A percentile compares a stretch with the other conserved stretches of the same genome.
phyloP scores from a whole-genome alignment of 2,797 vertebrate genomes.

The Anguilla pacifica region DNA sequence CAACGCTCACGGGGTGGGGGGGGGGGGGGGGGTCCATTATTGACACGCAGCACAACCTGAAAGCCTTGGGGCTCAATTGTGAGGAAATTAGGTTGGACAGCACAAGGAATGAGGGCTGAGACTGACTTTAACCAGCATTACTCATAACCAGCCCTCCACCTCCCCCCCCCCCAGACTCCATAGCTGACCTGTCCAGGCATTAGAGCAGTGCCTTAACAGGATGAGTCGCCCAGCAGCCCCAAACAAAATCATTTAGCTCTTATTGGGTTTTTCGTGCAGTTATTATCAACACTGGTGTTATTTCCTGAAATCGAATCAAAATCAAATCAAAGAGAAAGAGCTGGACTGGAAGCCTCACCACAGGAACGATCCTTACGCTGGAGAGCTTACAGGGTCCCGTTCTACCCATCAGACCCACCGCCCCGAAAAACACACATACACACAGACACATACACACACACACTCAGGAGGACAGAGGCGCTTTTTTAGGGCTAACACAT shows the following conservation, averaged over 20 bases:
- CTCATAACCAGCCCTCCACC: not conserved
- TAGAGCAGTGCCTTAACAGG: too few species aligned
- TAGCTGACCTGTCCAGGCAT: too few species aligned
- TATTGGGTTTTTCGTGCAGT: not conserved
- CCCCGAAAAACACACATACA: too few species aligned
- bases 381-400: too few species aligned
- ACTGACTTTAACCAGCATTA: not conserved
- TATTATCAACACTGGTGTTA: not conserved
- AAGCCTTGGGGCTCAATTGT: not conserved
- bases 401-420: too few species aligned
- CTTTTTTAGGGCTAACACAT: not conserved
- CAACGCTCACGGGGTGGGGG: not conserved
- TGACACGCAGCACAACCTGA: not conserved
- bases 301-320: not conserved
- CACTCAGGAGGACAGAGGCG: not conserved
- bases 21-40: not conserved
- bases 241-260: not conserved
- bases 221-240: too few species aligned
- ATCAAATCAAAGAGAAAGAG: not conserved
- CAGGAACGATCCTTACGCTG: too few species aligned
- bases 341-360: not conserved
- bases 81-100: slow-evolving; percentile 3
- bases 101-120: not conserved
- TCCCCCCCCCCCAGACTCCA: not conserved
- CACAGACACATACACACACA: too few species aligned